Percentiles rank a stretch among this genome's conserved stretches.
Conservation (phyloP, 2,797 vertebrate species). For the Parotocinclus haroldoi region DNA sequence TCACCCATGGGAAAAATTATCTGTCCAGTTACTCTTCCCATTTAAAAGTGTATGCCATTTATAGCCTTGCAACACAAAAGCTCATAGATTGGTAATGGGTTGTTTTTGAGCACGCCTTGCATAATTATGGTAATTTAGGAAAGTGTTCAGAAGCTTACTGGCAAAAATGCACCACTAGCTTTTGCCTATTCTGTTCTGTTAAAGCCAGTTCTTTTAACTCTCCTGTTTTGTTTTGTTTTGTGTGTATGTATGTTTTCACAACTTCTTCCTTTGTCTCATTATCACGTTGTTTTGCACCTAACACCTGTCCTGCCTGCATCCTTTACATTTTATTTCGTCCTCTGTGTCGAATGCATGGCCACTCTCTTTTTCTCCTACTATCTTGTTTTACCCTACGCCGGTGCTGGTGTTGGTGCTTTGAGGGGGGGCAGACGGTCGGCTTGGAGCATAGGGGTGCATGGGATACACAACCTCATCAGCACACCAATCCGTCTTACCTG, state of each 20-base stretch:
- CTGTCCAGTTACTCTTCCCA: too few relatives aligned
- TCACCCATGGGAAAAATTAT: too few relatives aligned
- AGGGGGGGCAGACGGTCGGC: slow-evolving; percentile 65
- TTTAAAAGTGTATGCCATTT: too few relatives aligned
- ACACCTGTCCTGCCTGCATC: slow-evolving; percentile 55
- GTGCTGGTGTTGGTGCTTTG: slow-evolving; percentile 18
- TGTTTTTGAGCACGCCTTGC: slow-evolving; percentile 12
- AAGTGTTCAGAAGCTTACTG: slow-evolving; percentile 20
- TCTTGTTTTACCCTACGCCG: slow-evolving; percentile 12
- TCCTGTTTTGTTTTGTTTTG: slow-evolving; percentile 11
- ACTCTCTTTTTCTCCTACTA: slow-evolving; percentile 7
- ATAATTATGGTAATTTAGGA: slow-evolving; percentile 21
- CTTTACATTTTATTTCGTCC: slow-evolving; percentile 18
- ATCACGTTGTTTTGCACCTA: slow-evolving; percentile 10
- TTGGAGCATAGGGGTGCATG: slow-evolving; percentile 94
- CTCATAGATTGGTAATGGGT: background rate
- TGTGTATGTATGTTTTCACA: background rate
- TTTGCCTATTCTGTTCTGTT: slow-evolving; percentile 27
- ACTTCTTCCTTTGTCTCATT: slow-evolving; percentile 10
- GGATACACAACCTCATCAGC: slow-evolving; percentile 91
- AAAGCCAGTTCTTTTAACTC: slow-evolving; percentile 23
- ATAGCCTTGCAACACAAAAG: too few relatives aligned
- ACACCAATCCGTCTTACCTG: slow-evolving; percentile 93
- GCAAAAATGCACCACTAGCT: slow-evolving; percentile 12
- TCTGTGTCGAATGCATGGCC: slow-evolving; percentile 30